Percentiles rank a stretch among this genome's conserved stretches.
phyloP scores from a whole-genome alignment of 2,888 invertebrate species.

The Tetragonisca angustula region DNA sequence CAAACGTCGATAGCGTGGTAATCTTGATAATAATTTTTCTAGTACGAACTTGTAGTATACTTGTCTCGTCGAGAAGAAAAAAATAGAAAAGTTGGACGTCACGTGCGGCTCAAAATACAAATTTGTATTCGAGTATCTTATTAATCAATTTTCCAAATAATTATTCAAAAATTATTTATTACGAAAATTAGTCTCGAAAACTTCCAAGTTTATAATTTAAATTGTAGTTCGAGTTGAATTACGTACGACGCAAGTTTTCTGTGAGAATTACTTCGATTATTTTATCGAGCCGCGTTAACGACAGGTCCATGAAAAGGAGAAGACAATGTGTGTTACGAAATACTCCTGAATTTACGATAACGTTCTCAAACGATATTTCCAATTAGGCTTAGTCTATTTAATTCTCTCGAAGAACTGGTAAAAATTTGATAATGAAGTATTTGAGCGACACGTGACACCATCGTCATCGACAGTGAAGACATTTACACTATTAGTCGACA shows the following conservation, averaged over 20 bases:
- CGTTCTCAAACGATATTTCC: background rate
- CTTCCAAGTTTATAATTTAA: too few relatives aligned
- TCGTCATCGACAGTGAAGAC: background rate
- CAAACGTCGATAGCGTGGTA: constrained; percentile 3
- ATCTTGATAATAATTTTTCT: constrained; percentile 14
- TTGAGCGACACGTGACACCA: background rate
- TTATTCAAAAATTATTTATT: background rate
- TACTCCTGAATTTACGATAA: background rate
- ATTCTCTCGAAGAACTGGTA: background rate
- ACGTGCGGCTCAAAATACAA: background rate
- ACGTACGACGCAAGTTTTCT: too few relatives aligned
- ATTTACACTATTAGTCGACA: constrained; percentile 6
- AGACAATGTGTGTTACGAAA: too few relatives aligned
- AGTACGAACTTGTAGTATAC: background rate
- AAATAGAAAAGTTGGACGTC: background rate
- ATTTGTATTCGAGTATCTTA: background rate
- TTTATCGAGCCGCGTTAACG: too few relatives aligned
- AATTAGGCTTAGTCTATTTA: background rate
- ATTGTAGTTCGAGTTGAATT: too few relatives aligned
- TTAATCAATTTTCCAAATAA: background rate
- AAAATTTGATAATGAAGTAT: background rate
- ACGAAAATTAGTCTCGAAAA: too few relatives aligned
- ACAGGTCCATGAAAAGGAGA: too few relatives aligned
- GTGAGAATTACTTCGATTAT: too few relatives aligned
- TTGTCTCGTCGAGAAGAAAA: background rate